Percentiles rank a stretch among this genome's conserved stretches.
Evolutionary conservation across 2,113 vertebrate species (phyloP).

Genomic region (Falcunculus frontatus): DNA sequence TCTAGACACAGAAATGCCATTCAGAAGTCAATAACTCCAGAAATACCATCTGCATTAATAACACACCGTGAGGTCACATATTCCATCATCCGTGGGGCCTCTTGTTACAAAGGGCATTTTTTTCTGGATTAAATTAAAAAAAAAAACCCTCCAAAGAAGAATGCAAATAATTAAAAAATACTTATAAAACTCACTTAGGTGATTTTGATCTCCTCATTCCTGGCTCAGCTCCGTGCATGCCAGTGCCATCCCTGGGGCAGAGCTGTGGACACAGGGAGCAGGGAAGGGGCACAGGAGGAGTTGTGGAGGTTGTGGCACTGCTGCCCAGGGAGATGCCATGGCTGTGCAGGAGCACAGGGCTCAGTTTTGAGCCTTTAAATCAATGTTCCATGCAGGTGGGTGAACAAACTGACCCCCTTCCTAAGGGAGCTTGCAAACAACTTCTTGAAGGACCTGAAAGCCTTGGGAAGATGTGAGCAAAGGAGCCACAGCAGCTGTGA

Average conservation of each 20-base stretch:
- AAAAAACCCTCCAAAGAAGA: neutral
- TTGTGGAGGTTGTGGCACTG: neutral
- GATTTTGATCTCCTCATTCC: neutral
- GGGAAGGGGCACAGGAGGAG: neutral
- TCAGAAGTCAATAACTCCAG: constrained; percentile 27
- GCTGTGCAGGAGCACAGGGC: neutral
- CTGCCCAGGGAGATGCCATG: neutral
- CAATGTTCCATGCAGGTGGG: neutral
- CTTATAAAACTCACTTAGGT: neutral
- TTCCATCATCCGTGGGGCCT: neutral
- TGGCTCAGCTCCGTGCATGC: accelerated
- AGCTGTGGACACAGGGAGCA: neutral
- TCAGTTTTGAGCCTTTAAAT: neutral
- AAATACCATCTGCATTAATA: constrained; percentile 35
- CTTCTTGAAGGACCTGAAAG: neutral
- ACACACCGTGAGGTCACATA: neutral
- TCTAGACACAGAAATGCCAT: constrained; percentile 51
- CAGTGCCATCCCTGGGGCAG: neutral
- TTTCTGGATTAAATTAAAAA: neutral
- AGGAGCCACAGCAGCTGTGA: neutral
- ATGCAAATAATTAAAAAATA: neutral
- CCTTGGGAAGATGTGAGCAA: neutral
- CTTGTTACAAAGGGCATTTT: neutral
- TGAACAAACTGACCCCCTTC: neutral
- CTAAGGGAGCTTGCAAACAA: neutral